Percentiles rank a stretch among this genome's conserved stretches.
Evolutionary conservation across 1,140 invertebrate species (phyloP).

Genomic region (Cotesia glomerata): DNA sequence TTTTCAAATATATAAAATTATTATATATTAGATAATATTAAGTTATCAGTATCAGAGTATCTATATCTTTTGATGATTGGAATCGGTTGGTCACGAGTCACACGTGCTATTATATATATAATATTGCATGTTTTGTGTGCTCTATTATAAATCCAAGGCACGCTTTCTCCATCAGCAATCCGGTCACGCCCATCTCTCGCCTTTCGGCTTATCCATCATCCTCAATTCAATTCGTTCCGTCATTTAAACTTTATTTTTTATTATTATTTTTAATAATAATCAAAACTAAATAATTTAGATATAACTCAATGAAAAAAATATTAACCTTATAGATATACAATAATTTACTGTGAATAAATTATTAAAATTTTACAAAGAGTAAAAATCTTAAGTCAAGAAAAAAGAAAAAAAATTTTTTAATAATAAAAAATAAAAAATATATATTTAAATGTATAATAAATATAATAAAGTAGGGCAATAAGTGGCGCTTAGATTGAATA

Average conservation of each 20-base stretch:
- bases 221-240: slow-evolving; percentile 47
- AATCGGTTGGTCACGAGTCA: slow-evolving; percentile 19
- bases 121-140: slow-evolving; percentile 4
- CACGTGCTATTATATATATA: background rate
- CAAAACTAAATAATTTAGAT: background rate
- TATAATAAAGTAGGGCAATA: background rate
- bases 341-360: no score
- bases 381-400: no score
- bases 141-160: background rate
- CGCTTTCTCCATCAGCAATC: slow-evolving; percentile 27
- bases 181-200: slow-evolving; percentile 45
- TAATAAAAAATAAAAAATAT: no score
- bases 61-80: slow-evolving; percentile 3
- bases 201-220: slow-evolving; percentile 47
- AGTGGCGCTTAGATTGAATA: slow-evolving; percentile 31
- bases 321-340: no score
- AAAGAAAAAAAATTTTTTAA: no score
- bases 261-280: background rate
- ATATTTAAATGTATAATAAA: background rate
- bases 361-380: no score
- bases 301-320: no score
- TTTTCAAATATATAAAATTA: no score
- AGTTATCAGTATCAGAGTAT: background rate
- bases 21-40: no score
- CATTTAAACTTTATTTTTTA: background rate